Percentiles rank a stretch among this genome's conserved stretches.
Conservation (phyloP, 2,113 vertebrate species). For the Cyprinodon variegatus region DNA sequence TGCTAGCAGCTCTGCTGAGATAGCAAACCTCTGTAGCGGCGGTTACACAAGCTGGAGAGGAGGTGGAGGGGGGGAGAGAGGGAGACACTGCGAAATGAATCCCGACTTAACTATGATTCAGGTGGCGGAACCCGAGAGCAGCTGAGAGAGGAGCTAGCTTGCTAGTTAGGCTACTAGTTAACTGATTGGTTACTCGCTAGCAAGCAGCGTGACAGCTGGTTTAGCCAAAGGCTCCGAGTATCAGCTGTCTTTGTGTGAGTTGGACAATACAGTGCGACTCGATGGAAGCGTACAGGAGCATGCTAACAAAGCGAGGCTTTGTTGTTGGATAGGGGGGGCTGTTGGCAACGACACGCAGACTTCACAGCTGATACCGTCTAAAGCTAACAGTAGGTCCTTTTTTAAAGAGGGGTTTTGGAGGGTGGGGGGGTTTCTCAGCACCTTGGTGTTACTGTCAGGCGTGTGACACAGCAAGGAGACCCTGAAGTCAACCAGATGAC, state of each 20-base stretch:
- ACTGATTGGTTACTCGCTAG: slow-evolving; percentile 38
- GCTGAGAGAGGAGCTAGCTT: slow-evolving; percentile 37
- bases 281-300: slow-evolving; percentile 72
- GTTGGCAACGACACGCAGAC: slow-evolving; percentile 63
- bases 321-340: slow-evolving; percentile 73
- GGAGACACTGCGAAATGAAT: slow-evolving; percentile 47
- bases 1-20: slow-evolving; percentile 46
- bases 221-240: slow-evolving; percentile 5
- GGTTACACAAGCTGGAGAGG: slow-evolving; percentile 7
- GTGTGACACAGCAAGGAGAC: slow-evolving; percentile 23
- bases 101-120: slow-evolving; percentile 49
- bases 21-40: slow-evolving; percentile 13
- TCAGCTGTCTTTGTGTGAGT: slow-evolving; percentile 60
- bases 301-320: slow-evolving; percentile 78
- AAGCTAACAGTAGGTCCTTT: slow-evolving; percentile 52
- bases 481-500: slow-evolving; percentile 72
- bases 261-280: slow-evolving; percentile 58
- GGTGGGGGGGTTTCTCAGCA: slow-evolving; percentile 23
- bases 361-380: slow-evolving; percentile 68
- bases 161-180: slow-evolving; percentile 37
- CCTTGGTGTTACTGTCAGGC: slow-evolving; percentile 46
- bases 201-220: slow-evolving; percentile 29
- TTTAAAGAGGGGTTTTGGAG: not conserved
- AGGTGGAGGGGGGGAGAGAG: no score
- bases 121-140: slow-evolving; percentile 60